phyloP scores from a whole-genome alignment of 1,140 invertebrate species.

The Mactra quadrangularis region DNA sequence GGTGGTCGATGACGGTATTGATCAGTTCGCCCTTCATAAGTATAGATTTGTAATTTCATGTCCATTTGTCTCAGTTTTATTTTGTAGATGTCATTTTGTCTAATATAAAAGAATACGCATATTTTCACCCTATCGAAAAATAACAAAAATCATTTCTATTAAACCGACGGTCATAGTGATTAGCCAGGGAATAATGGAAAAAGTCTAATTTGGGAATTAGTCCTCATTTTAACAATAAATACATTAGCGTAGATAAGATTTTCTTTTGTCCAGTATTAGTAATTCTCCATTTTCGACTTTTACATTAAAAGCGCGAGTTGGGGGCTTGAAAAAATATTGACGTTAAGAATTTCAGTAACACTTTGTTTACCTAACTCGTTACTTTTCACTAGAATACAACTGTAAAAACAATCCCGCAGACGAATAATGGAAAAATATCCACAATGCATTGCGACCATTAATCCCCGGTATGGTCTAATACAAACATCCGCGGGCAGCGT shows the following conservation, averaged over 20 bases:
- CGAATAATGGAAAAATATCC: constrained; percentile 52
- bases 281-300: constrained; percentile 53
- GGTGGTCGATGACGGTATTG: no score
- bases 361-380: constrained; percentile 61
- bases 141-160: constrained; percentile 51
- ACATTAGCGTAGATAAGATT: constrained; percentile 60
- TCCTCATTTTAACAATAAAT: constrained; percentile 59
- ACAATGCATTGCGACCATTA: constrained; percentile 41
- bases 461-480: constrained; percentile 55
- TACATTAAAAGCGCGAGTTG: constrained; percentile 51
- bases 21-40: no score
- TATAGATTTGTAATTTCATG: no score
- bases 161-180: constrained; percentile 45
- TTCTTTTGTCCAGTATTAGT: constrained; percentile 55
- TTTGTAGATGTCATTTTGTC: neutral
- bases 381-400: constrained; percentile 50
- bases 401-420: constrained; percentile 58
- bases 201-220: constrained; percentile 52
- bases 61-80: neutral
- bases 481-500: constrained; percentile 36
- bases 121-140: constrained; percentile 56
- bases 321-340: constrained; percentile 61
- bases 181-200: constrained; percentile 46
- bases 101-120: constrained; percentile 16
- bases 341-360: constrained; percentile 58